A percentile compares a stretch with the other conserved stretches of the same genome.
Conservation (phyloP, 2,797 vertebrate species). For the Gorsachius magnificus region DNA sequence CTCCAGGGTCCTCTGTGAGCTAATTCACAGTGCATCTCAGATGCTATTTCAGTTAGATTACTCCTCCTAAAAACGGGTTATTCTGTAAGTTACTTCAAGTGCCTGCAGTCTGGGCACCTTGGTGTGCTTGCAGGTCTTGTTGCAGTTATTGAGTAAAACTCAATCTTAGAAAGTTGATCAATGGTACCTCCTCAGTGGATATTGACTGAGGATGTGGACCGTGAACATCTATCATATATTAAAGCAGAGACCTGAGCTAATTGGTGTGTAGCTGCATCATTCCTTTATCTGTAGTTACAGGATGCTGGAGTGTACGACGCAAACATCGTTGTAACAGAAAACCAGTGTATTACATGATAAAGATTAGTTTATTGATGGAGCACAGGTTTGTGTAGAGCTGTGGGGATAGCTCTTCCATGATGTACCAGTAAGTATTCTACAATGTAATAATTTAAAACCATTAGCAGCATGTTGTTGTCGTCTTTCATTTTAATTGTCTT, state of each 20-base stretch:
- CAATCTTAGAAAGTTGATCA: not conserved
- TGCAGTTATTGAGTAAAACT: not conserved
- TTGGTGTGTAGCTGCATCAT: not conserved
- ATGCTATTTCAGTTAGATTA: not conserved
- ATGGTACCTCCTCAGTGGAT: not conserved
- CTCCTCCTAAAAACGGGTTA: not conserved
- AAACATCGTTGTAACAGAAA: not conserved
- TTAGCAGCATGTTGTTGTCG: slow-evolving; percentile 54
- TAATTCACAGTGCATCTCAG: not conserved
- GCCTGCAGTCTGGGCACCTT: not conserved
- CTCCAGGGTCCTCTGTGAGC: not conserved
- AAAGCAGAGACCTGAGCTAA: not conserved
- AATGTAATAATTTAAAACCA: slow-evolving; percentile 65
- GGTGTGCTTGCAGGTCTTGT: not conserved
- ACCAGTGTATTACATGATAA: slow-evolving; percentile 19
- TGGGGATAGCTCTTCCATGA: slow-evolving; percentile 25
- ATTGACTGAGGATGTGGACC: not conserved
- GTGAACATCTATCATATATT: not conserved
- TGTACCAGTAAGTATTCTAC: slow-evolving; percentile 59
- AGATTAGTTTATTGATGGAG: slow-evolving; percentile 49
- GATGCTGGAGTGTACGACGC: not conserved
- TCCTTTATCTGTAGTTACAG: not conserved
- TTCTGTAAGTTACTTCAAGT: not conserved
- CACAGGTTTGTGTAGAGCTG: slow-evolving; percentile 20
- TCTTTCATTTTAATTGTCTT: slow-evolving; percentile 61